A percentile compares a stretch with the other conserved stretches of the same genome.
These are phyloP conservation scores for Phasia obesa DNA, from an alignment of 2,888 invertebrate genomes.

Conservation along the genomic window DNA sequence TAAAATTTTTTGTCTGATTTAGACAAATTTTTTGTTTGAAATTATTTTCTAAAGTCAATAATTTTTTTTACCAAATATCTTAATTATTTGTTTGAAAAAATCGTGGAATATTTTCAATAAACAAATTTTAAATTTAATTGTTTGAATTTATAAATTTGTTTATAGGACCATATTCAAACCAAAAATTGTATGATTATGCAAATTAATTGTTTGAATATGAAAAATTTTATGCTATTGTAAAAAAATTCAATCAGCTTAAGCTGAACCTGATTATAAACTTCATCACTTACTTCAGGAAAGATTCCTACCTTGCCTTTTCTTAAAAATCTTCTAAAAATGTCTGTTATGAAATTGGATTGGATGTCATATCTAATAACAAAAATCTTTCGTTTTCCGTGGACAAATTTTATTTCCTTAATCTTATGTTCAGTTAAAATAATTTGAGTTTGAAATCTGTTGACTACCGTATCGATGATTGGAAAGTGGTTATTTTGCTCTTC, in stretches of 20 bases:
- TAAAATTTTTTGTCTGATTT: too few relatives aligned
- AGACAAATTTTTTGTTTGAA: too few relatives aligned
- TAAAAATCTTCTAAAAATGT: background rate
- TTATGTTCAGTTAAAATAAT: background rate
- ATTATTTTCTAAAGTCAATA: too few relatives aligned
- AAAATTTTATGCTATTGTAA: background rate
- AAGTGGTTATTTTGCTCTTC: constrained; percentile 23
- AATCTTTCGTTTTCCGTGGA: constrained; percentile 5
- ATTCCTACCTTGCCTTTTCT: background rate
- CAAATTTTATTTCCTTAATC: background rate
- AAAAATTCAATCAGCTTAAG: constrained; percentile 2
- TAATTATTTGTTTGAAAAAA: too few relatives aligned
- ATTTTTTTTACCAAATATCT: too few relatives aligned
- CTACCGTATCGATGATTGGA: constrained; percentile 23
- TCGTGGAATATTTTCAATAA: too few relatives aligned
- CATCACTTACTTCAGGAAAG: background rate
- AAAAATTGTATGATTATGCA: too few relatives aligned
- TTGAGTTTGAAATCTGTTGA: constrained; percentile 23
- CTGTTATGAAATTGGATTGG: background rate
- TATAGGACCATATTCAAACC: too few relatives aligned
- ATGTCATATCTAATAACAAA: background rate
- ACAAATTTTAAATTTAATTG: too few relatives aligned
- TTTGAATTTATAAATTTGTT: too few relatives aligned
- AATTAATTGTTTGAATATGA: too few relatives aligned
- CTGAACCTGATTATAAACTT: background rate